Conservation (phyloP, 2,797 vertebrate genomes). For the Sebastes nivosus region DNA sequence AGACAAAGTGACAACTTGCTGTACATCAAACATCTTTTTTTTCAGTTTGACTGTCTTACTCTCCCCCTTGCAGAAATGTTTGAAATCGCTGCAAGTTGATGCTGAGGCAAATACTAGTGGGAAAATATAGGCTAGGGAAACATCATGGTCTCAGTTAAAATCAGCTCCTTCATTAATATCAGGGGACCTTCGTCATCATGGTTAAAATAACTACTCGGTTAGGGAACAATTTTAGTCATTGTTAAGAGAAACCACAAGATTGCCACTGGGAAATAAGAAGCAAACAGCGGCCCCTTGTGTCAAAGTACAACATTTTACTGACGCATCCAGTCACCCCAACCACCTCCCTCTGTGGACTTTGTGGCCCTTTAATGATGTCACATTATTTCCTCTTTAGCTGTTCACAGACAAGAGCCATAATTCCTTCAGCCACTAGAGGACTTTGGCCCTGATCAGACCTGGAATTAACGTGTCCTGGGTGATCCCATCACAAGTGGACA, state of each 20-base stretch:
- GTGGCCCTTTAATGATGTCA: not conserved
- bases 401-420: not conserved
- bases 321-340: not conserved
- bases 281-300: not conserved
- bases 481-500: too few relatives aligned
- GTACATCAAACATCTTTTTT: not conserved
- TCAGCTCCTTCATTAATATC: not conserved
- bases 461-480: too few relatives aligned
- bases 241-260: not conserved
- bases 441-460: too few relatives aligned
- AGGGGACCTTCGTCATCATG: not conserved
- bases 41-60: not conserved
- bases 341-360: not conserved
- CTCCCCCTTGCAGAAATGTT: not conserved
- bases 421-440: not conserved
- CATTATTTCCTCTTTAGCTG: not conserved
- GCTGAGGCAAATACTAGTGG: not conserved
- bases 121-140: not conserved
- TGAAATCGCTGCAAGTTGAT: not conserved
- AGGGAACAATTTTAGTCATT: not conserved
- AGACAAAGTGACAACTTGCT: slow-evolving; percentile 25
- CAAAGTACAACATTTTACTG: not conserved
- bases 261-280: not conserved
- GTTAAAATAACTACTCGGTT: not conserved
- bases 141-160: not conserved